These are phyloP conservation scores for Aptenodytes patagonicus DNA, from an alignment of 2,113 vertebrate genomes.

Conservation along the genomic window DNA sequence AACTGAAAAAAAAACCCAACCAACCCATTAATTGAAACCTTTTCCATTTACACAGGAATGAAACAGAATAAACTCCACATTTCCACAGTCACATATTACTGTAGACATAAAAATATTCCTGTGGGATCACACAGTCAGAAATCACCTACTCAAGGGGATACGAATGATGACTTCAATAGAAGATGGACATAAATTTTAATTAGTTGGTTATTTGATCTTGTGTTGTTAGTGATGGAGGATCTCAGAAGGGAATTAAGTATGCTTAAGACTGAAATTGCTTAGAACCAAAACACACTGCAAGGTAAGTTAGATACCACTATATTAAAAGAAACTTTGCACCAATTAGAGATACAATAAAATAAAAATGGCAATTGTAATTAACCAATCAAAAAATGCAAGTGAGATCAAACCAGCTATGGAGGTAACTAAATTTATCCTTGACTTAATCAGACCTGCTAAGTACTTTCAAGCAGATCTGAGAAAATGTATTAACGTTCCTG, in stretches of 20 bases:
- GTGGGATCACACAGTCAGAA: constrained; percentile 54
- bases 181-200: constrained; percentile 72
- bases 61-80: constrained; percentile 42
- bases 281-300: constrained; percentile 56
- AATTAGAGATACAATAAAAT: constrained; percentile 35
- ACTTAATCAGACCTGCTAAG: neutral
- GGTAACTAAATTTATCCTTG: constrained; percentile 19
- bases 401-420: neutral
- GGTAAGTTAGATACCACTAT: constrained; percentile 53
- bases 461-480: neutral
- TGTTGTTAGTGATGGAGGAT: constrained; percentile 55
- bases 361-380: neutral
- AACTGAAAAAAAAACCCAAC: neutral
- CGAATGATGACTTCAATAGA: constrained; percentile 55
- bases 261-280: constrained; percentile 68
- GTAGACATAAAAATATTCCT: constrained; percentile 59
- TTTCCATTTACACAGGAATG: constrained; percentile 37
- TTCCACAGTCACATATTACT: constrained; percentile 26
- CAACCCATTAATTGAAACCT: neutral
- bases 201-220: constrained; percentile 73
- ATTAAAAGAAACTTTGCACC: constrained; percentile 54
- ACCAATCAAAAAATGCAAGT: neutral
- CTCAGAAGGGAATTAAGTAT: constrained; percentile 71
- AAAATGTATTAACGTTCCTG: neutral
- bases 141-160: constrained; percentile 52